Percentiles rank a stretch among this genome's conserved stretches.
These are phyloP conservation scores for Acropternis orthonyx DNA, from an alignment of 2,797 vertebrate species.

Conservation along the genomic window DNA sequence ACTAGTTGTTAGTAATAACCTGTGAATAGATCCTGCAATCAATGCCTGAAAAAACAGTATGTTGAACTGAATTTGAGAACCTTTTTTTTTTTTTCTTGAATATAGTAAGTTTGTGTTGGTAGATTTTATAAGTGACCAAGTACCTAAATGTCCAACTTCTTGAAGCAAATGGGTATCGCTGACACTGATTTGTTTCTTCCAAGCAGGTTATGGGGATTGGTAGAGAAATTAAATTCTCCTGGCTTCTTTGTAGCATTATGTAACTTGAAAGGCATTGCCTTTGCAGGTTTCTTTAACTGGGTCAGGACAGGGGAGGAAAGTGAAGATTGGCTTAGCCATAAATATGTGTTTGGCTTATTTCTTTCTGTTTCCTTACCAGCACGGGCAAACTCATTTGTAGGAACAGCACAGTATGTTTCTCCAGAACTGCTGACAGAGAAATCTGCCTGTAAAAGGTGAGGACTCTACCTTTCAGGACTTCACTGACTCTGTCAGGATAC, in stretches of 20 bases:
- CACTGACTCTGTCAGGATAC: neutral
- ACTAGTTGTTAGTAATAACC: neutral
- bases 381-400: slow-evolving; percentile 97
- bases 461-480: neutral
- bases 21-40: neutral
- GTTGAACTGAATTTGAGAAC: neutral
- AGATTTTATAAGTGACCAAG: neutral
- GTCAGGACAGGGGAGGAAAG: neutral
- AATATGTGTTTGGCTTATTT: neutral
- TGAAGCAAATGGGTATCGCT: neutral
- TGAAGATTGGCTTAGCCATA: neutral
- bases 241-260: neutral
- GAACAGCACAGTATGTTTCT: slow-evolving; percentile 98
- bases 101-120: neutral
- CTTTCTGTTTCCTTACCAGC: slow-evolving; percentile 76
- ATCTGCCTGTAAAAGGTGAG: slow-evolving; percentile 97
- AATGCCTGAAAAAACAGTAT: neutral
- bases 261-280: neutral
- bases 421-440: slow-evolving; percentile 98
- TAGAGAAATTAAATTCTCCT: neutral
- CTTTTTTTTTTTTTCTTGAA: neutral
- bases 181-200: neutral
- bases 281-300: neutral
- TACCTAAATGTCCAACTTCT: neutral
- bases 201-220: neutral